Base-by-base conservation (phyloP, 2,888 invertebrate genomes). In the Apantesis nais region DNA sequence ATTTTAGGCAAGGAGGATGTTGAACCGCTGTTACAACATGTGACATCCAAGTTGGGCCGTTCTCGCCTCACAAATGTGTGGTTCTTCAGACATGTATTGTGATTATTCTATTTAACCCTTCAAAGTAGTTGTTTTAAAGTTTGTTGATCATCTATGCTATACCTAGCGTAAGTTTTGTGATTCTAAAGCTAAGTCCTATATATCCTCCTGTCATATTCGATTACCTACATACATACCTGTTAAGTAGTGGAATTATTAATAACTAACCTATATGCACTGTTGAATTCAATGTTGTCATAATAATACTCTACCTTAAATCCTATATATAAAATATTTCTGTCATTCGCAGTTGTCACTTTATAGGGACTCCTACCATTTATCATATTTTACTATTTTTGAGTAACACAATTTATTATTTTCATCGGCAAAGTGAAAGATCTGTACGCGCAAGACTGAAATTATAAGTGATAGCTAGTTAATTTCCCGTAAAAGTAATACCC, bases 131-230 rank as follows among this genome's bases (percentile, higher is more conserved):
- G 87, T 88, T 90, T 90, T 82, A 82, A 87, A 86, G 83, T 85
- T 88, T 80, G 87, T 87, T 87, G 81, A 86, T 87, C 83, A 85
- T 86, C 79, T 87, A 88, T 87, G 82, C 87, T 89, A 90, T 86
- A 73, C 86, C 82, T 91, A 91, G 89, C 81, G 86, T 91, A 91
- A 90, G 89, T 87, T 89, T 88, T 86, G 86, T 89, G 89, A 88
- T 90, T 90, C 88, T 90, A 89, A 91, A 87, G 85, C 86, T 91
- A 86, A 89, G 88, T 89, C 89, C 89, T 92, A 90, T 88, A 88
- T 91, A 88, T 88, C 85, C 90, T 85, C n/a, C 80, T 88, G 84
- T 88, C 85, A 84, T 86, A 80, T 82, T 86, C 83, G 83, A 86
- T 83, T 86, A 86, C 85, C 85, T 86, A 80, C 82, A 86, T 83